phyloP scores from a whole-genome alignment of 2,888 invertebrate species.

The Halictus ligatus region DNA sequence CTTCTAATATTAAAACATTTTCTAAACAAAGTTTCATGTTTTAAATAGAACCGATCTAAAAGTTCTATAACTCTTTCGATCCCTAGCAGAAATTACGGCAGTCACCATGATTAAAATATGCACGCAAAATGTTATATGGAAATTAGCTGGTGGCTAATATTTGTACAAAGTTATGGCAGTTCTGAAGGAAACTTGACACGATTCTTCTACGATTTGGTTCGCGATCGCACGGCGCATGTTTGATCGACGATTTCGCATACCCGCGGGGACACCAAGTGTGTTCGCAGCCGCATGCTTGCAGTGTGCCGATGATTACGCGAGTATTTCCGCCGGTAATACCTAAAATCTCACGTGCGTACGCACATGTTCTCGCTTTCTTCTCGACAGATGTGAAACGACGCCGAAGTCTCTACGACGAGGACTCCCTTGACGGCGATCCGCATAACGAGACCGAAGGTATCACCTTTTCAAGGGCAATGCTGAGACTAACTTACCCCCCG shows the following conservation, averaged over 20 bases:
- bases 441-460: constrained; percentile 82
- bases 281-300: constrained; percentile 47
- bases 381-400: constrained; percentile 83
- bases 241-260: neutral
- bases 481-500: constrained; percentile 31
- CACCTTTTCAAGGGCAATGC: constrained; percentile 64
- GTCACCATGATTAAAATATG: neutral
- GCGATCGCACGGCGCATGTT: constrained; percentile 48
- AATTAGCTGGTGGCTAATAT: neutral
- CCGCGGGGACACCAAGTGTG: constrained; percentile 1
- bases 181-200: neutral
- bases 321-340: constrained; percentile 44
- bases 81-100: too few species aligned
- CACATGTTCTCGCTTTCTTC: constrained; percentile 78
- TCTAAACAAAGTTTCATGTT: neutral
- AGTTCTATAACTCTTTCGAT: neutral
- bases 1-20: neutral
- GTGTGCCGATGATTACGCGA: constrained; percentile 46
- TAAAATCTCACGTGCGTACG: constrained; percentile 69
- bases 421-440: constrained; percentile 83
- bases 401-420: constrained; percentile 82
- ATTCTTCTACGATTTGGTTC: neutral
- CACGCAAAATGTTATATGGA: neutral
- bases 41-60: neutral
- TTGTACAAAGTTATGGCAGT: neutral